phyloP scores from a whole-genome alignment of 2,888 invertebrate genomes.

The Hyposoter dolosus region DNA sequence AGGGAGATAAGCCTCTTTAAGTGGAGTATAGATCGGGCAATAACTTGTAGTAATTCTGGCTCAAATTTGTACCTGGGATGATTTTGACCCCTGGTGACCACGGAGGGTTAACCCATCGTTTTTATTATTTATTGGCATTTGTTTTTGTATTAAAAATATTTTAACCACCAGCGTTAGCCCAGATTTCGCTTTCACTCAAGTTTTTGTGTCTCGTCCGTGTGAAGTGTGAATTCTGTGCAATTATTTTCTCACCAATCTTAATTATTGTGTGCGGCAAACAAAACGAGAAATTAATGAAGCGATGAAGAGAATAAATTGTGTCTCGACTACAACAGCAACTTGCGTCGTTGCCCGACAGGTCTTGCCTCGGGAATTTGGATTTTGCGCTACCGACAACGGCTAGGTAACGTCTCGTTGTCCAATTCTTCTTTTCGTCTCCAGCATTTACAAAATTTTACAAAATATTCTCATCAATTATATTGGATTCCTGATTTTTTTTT shows the following conservation, averaged over 20 bases:
- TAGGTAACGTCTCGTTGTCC: slow-evolving; percentile 75
- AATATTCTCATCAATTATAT: not conserved
- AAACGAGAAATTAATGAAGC: slow-evolving; percentile 23
- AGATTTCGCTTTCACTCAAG: not conserved
- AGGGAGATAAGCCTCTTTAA: too few relatives aligned
- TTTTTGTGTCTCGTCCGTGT: not conserved
- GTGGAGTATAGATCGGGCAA: too few relatives aligned
- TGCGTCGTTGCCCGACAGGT: slow-evolving; percentile 81
- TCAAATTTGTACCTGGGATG: too few relatives aligned
- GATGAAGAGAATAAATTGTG: slow-evolving; percentile 30
- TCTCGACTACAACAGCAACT: slow-evolving; percentile 69
- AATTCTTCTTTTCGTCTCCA: slow-evolving; percentile 7
- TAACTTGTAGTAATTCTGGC: too few relatives aligned
- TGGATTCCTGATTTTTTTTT: not conserved
- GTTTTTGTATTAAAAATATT: not conserved
- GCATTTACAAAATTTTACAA: not conserved
- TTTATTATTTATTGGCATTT: not conserved
- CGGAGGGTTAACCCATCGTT: not conserved
- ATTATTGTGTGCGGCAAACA: not conserved
- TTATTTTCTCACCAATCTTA: not conserved
- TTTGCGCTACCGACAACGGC: slow-evolving; percentile 79
- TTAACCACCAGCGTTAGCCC: not conserved
- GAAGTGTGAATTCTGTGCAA: slow-evolving; percentile 10
- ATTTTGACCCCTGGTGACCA: too few relatives aligned
- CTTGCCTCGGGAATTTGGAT: slow-evolving; percentile 82